Base-by-base conservation (phyloP, 2,797 vertebrate species). In the Aphelocoma californica region DNA sequence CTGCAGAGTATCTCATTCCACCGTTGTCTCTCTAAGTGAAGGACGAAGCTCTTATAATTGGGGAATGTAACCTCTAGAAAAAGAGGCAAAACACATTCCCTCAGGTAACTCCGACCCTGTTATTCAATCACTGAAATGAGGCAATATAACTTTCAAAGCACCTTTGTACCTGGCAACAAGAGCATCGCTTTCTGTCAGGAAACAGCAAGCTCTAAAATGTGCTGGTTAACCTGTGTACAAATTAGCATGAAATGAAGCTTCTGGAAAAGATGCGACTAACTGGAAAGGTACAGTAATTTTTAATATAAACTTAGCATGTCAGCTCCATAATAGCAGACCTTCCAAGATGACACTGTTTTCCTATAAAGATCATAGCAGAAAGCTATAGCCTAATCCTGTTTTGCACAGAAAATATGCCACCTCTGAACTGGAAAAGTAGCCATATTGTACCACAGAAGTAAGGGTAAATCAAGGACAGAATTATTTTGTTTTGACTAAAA, bases 91-190 rank as follows among this genome's bases (percentile, higher is more conserved):
- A 79, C 77, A 90, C 86, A 64, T 94, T 71, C 72, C 93, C 90
- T 93, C 64, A 92, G 61, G 81, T 95, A 86, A 86, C 71, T 92
- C n/a, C 1, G 8, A 88, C 92, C 78, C 57, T 0, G 51, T 96
- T 96, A 94, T 96, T 96, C 95, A 94, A 90, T 91, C 96, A 95
- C 90, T 94, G 92, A 95, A 96, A 96, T 93, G 86, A 96, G 67
- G 88, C 74, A 92, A 88, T 94, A 88, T 94, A 96, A 90, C 89
- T 91, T 96, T 93, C 66, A 82, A 92, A 94, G 78, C 64, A 96
- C 81, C 90, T 94, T 86, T 94, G 74, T 67, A 94, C 83, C 90
- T 94, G 88, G 90, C 67, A 93, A 80, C 70, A 45, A 77, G 71
- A 95, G 28, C 81, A 54, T 73, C 1, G 0, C 25, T 74, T 90